Evolutionary conservation across 2,113 vertebrate species (phyloP), one percentile per base, ranked within the genome.

Genomic region (Chunga burmeisteri): DNA sequence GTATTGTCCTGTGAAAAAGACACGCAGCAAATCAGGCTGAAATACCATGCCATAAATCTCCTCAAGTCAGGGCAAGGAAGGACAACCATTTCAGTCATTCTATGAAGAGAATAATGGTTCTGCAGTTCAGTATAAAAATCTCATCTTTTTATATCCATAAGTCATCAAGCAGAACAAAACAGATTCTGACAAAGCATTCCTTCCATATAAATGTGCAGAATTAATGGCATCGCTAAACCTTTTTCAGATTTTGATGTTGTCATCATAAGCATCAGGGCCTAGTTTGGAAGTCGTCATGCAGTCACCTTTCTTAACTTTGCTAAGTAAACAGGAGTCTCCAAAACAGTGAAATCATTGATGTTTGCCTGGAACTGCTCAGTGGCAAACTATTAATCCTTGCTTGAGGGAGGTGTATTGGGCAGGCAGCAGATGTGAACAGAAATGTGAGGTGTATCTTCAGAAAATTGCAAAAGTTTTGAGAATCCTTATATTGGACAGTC

Each of bases 141-240:
- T 89, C 77, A 47, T 94, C 86, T 87, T 85, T 93, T 70, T 81
- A 23, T 72, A 81, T 8, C 50, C 30, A 14, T 81, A 96, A 96
- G 73, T 96, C 80, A 93, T 74, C 38, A 49, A 86, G 90, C 65
- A 94, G 83, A 96, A 91, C 72, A 92, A 91, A 97, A 91, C 49
- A 89, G 65, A 53, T 65, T 78, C 90, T 89, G 73, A 68, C 84
- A 89, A 94, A 94, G 74, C 81, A 88, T 94, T 96, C 94, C 65
- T 86, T 95, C 86, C 83, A 53, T 79, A 38, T 89, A 61, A 86
- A 79, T 62, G 55, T 89, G 27, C 81, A 81, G 59, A 68, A 80
- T 72, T 95, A 84, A 91, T 66, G 62, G 49, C 73, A 84, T 29
- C 1, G 1, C 67, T 77, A 88, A 80, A 70, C 55, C 21, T 86